A percentile compares a stretch with the other conserved stretches of the same genome.
phyloP scores from a whole-genome alignment of 1,140 invertebrate species.

The Trachymyrmex septentrionalis region DNA sequence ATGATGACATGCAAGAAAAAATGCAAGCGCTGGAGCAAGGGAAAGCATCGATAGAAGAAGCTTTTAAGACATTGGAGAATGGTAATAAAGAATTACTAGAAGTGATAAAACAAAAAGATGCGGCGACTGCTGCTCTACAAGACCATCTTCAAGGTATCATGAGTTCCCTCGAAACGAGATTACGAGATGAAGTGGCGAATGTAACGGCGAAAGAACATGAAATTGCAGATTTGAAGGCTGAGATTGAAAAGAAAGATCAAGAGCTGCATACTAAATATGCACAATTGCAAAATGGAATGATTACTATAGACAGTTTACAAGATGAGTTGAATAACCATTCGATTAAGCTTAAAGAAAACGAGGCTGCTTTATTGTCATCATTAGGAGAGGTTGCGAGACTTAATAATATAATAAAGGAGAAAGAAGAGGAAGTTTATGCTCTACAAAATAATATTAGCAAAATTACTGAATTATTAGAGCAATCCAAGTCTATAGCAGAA shows the following conservation, averaged over 20 bases:
- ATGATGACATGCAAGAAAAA: slow-evolving; percentile 79
- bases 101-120: slow-evolving; percentile 74
- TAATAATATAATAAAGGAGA: slow-evolving; percentile 38
- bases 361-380: slow-evolving; percentile 64
- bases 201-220: slow-evolving; percentile 73
- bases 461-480: slow-evolving; percentile 66
- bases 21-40: slow-evolving; percentile 73
- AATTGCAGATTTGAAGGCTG: slow-evolving; percentile 69
- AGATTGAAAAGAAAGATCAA: slow-evolving; percentile 84
- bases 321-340: slow-evolving; percentile 74
- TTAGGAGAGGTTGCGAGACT: slow-evolving; percentile 75
- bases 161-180: slow-evolving; percentile 72
- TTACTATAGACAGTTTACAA: slow-evolving; percentile 76
- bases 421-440: slow-evolving; percentile 66
- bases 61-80: slow-evolving; percentile 64
- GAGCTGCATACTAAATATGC: slow-evolving; percentile 85
- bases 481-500: slow-evolving; percentile 79
- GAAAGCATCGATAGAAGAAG: slow-evolving; percentile 76
- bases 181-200: slow-evolving; percentile 47
- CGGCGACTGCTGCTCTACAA: slow-evolving; percentile 74
- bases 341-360: slow-evolving; percentile 66
- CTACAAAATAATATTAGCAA: slow-evolving; percentile 73
- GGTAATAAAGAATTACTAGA: slow-evolving; percentile 68
- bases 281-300: slow-evolving; percentile 75
- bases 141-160: slow-evolving; percentile 81